Conservation (phyloP, 2,888 invertebrate genomes). For the Halictus ligatus region DNA sequence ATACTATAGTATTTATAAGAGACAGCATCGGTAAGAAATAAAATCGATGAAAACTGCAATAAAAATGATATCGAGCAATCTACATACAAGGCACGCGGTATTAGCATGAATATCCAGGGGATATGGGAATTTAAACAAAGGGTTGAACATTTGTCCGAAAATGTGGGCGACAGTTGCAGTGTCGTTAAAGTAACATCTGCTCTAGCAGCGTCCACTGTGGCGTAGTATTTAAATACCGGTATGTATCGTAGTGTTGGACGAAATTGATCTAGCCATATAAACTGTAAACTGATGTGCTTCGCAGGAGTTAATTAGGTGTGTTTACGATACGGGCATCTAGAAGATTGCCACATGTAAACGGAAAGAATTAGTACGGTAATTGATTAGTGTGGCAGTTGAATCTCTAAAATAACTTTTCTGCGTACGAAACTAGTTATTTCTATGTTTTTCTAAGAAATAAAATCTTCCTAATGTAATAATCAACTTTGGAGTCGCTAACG, state of each 20-base stretch:
- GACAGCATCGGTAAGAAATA: background rate
- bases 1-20: background rate
- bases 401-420: background rate
- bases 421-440: background rate
- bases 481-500: background rate
- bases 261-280: background rate
- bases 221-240: background rate
- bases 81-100: background rate
- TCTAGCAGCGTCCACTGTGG: background rate
- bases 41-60: background rate
- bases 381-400: background rate
- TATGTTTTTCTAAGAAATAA: background rate
- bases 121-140: constrained; percentile 29
- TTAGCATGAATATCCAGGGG: background rate
- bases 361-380: background rate
- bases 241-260: background rate
- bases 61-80: background rate
- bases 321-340: background rate
- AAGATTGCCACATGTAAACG: background rate
- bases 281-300: background rate
- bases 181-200: constrained; percentile 1
- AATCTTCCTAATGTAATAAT: background rate
- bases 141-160: constrained; percentile 26
- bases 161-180: constrained; percentile 5
- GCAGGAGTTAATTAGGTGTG: background rate